Conservation (phyloP, 2,113 vertebrate species). For the Hyperoodon ampullatus region DNA sequence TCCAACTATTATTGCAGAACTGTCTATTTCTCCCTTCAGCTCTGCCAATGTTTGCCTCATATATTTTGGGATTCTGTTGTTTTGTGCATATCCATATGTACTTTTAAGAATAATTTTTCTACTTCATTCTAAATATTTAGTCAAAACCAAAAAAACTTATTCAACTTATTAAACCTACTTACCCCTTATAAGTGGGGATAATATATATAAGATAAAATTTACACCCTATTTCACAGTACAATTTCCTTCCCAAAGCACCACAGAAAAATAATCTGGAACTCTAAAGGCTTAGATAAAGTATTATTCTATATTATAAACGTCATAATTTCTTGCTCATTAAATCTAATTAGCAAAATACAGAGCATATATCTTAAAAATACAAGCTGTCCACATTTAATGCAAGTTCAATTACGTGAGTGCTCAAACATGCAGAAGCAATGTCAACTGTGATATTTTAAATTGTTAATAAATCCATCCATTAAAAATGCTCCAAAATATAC, state of each 20-base stretch:
- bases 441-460: slow-evolving; percentile 13
- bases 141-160: slow-evolving; percentile 9
- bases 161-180: slow-evolving; percentile 36
- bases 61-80: background rate
- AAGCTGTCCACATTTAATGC: background rate
- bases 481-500: slow-evolving; percentile 16
- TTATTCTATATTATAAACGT: slow-evolving; percentile 28
- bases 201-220: slow-evolving; percentile 26
- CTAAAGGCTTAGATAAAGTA: slow-evolving; percentile 3
- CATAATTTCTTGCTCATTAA: slow-evolving; percentile 52
- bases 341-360: slow-evolving; percentile 33
- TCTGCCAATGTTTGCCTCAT: slow-evolving; percentile 5
- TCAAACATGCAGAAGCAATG: background rate
- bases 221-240: background rate
- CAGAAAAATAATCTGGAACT: slow-evolving; percentile 20
- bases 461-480: slow-evolving; percentile 49
- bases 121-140: slow-evolving; percentile 8
- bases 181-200: background rate
- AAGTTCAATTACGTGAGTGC: slow-evolving; percentile 11
- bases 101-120: slow-evolving; percentile 42
- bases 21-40: background rate
- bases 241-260: slow-evolving; percentile 43
- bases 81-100: background rate
- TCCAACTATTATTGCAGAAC: background rate
- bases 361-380: slow-evolving; percentile 5